phyloP scores from a whole-genome alignment of 2,113 vertebrate species.

The Regulus satrapa region DNA sequence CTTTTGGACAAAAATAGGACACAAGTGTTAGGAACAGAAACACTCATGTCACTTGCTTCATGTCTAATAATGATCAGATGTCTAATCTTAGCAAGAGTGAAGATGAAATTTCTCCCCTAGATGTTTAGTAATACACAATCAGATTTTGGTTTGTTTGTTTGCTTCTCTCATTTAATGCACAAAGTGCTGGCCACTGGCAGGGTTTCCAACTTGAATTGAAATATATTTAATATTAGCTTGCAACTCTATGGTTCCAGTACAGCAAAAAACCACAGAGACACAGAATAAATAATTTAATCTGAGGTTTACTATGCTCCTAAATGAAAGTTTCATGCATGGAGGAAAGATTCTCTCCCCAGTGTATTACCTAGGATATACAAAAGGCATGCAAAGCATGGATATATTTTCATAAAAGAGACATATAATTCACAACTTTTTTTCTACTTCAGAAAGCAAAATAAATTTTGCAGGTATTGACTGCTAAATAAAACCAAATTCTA shows the following conservation, averaged over 20 bases:
- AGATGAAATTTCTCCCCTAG: background rate
- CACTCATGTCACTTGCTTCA: background rate
- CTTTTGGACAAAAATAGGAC: background rate
- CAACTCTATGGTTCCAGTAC: background rate
- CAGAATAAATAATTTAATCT: background rate
- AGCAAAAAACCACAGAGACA: background rate
- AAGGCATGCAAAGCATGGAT: background rate
- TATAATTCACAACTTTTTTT: background rate
- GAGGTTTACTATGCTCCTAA: background rate
- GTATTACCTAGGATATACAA: background rate
- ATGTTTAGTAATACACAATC: background rate
- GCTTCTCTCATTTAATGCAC: background rate
- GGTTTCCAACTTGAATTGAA: background rate
- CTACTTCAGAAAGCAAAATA: background rate
- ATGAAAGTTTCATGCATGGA: background rate
- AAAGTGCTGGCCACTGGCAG: background rate
- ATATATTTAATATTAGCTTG: background rate
- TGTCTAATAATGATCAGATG: background rate
- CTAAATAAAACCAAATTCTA: background rate
- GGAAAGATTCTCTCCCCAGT: background rate
- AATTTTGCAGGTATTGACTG: background rate
- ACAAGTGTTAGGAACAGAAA: background rate
- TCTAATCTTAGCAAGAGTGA: background rate
- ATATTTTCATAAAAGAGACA: background rate
- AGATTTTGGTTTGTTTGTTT: background rate